Evolutionary conservation across 2,888 invertebrate species (phyloP), one percentile per base, ranked within the genome.

Genomic region (Smittia aterrima): DNA sequence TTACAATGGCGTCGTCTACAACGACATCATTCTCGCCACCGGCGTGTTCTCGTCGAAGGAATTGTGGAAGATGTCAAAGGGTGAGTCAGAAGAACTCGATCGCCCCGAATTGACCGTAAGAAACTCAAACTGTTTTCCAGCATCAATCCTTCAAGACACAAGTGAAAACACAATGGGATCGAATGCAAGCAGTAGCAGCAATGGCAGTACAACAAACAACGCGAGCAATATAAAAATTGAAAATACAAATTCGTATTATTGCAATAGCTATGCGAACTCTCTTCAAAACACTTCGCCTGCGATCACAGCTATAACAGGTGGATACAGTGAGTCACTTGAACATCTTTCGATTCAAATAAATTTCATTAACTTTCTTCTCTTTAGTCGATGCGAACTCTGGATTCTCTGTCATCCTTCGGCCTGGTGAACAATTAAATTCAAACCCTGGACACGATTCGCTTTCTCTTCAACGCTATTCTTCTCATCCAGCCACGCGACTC

Each of bases 21-120:
- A 96, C 88, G 96, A 98, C 89, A 97, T 97, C 85, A 98, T 98
- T 87, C 90, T 96, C 89, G 98, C 98, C 82, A 98, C 98, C 81
- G 98, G 98, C 84, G 98, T 98, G 85, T 99, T 98, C 90, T 96
- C 97, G 81, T 98, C 98, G 82, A 95, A 95, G 88, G 98, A 99
- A 89, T 90, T 99, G 85, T 96, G 97, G 93, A 93, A 95, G 87
- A 90, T 98, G 84, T 98, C 98, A 81, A 96, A 95, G 93, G 92
- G 95, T 95, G 53, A 27, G 67, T 41, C 16, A 27, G 20, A 47
- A 47, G 47, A 47, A 16, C 62, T 62, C 24, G 20, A 24, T 24
- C 9, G 62, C 20, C 22, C 62, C 20, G 62, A 20, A 22, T 18
- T 24, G 62, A 20, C 62, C 7, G 20, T 62, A 24, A 62, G 24